Conservation (phyloP, 2,113 vertebrate genomes). For the Protobothrops flavoviridis region DNA sequence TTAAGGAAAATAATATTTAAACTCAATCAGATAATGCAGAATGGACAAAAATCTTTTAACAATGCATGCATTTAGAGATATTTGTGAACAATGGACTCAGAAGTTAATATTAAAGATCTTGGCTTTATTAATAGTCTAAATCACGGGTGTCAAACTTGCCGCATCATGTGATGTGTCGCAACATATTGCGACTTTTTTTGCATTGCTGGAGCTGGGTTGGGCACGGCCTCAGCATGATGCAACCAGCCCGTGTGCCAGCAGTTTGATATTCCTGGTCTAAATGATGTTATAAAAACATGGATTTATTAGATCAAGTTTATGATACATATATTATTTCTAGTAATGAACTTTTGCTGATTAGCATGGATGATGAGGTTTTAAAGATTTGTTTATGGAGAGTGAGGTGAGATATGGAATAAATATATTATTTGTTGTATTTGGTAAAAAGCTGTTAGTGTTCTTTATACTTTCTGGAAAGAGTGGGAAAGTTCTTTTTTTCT, state of each 20-base stretch:
- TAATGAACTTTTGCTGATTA: background rate
- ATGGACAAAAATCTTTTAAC: background rate
- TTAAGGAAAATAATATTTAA: background rate
- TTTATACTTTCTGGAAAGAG: background rate
- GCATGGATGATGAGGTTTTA: background rate
- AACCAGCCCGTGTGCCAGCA: too few species aligned
- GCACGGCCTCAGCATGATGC: too few species aligned
- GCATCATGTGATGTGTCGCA: too few species aligned
- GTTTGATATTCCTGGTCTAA: too few species aligned
- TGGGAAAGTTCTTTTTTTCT: background rate
- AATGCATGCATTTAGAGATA: too few species aligned
- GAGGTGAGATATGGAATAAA: background rate
- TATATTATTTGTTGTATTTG: background rate
- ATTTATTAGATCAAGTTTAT: background rate
- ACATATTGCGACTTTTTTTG: too few species aligned
- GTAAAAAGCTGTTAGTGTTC: background rate
- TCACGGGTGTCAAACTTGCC: too few species aligned
- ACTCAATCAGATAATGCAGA: background rate
- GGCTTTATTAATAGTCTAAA: background rate
- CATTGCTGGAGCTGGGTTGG: too few species aligned
- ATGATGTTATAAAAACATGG: background rate
- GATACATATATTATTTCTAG: background rate
- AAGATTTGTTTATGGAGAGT: background rate
- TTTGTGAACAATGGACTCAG: background rate
- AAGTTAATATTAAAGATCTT: background rate